Percentiles rank a stretch among this genome's conserved stretches.
Evolutionary conservation across 2,113 vertebrate genomes (phyloP).

Genomic region (Gallinago undulata): DNA sequence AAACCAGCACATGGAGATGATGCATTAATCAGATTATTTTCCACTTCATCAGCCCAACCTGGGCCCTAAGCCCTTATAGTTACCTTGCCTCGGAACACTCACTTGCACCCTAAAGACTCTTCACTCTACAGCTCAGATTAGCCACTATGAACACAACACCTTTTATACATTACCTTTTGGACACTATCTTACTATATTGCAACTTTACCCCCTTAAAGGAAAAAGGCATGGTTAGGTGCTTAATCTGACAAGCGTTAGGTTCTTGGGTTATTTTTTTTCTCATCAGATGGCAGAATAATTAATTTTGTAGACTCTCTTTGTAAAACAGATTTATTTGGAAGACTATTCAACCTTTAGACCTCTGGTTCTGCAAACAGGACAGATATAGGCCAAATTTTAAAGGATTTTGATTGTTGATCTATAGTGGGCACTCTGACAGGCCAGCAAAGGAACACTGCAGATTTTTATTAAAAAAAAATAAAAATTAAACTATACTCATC

Average conservation of each 20-base stretch:
- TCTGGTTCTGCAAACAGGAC: background rate
- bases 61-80: background rate
- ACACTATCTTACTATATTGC: background rate
- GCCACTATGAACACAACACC: background rate
- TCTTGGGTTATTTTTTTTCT: background rate
- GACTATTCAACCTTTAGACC: background rate
- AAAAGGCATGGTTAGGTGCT: background rate
- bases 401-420: background rate
- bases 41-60: background rate
- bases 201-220: background rate
- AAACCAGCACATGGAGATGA: background rate
- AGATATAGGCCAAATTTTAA: background rate
- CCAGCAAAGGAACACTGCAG: background rate
- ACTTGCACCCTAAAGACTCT: background rate
- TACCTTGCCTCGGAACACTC: background rate
- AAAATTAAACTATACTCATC: background rate
- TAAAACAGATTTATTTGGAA: constrained; percentile 18
- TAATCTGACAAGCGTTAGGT: background rate
- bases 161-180: background rate
- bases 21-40: background rate
- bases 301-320: background rate
- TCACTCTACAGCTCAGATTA: background rate
- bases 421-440: background rate
- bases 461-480: background rate
- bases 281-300: background rate